Evolutionary conservation across 2,888 invertebrate genomes (phyloP).

Genomic region (Mesochorus sp.): DNA sequence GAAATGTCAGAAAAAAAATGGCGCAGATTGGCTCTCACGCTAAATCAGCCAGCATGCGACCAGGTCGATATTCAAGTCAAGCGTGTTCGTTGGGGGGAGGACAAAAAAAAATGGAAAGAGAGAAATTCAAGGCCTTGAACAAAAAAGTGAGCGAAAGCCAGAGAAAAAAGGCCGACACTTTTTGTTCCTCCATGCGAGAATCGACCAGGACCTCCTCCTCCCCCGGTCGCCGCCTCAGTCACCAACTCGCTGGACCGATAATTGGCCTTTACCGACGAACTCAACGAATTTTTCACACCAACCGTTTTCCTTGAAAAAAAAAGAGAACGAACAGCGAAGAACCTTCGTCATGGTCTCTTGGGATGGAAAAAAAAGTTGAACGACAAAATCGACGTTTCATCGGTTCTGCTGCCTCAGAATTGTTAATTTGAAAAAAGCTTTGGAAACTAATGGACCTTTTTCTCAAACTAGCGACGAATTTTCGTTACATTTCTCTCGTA

Average conservation of each 20-base stretch:
- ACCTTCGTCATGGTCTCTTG: conserved; percentile 4
- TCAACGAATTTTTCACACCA: conserved; percentile 44
- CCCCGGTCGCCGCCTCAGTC: conserved; percentile 3
- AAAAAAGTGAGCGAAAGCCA: conserved; percentile 47
- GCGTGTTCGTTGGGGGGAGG: conserved; percentile 19
- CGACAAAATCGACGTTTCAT: background rate
- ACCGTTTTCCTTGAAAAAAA: conserved; percentile 15
- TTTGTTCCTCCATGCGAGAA: conserved; percentile 24
- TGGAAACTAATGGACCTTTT: no score
- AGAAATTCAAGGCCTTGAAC: conserved; percentile 58
- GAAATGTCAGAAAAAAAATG: conserved; percentile 57
- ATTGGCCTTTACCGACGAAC: conserved; percentile 51
- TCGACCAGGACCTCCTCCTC: conserved; percentile 18
- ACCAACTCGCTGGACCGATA: conserved; percentile 29
- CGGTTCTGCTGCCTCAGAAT: no score
- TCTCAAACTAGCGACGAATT: no score
- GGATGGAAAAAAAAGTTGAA: background rate
- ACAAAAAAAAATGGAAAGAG: conserved; percentile 21
- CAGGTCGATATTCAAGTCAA: conserved; percentile 58
- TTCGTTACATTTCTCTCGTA: no score
- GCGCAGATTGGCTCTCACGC: conserved; percentile 59
- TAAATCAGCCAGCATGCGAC: conserved; percentile 55
- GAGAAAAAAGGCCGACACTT: conserved; percentile 21
- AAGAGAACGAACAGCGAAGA: background rate
- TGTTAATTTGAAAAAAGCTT: no score